Evolutionary conservation across 2,888 invertebrate genomes (phyloP).

Genomic region (Parascotia fuliginaria): DNA sequence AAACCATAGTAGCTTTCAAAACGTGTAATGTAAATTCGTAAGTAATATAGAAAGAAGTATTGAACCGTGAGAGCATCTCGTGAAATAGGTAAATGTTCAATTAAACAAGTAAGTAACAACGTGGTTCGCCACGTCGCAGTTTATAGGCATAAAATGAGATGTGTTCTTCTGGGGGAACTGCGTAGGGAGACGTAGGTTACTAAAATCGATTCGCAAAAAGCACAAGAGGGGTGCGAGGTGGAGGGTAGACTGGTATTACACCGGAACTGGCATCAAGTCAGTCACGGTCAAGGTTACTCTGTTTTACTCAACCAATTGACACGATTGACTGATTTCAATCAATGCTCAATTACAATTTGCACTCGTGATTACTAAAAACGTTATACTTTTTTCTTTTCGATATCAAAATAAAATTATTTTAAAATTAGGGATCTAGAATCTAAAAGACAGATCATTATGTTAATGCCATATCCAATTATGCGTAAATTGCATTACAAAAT

Average conservation of each 20-base stretch:
- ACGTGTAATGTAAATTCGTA: no score
- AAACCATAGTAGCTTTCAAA: background rate
- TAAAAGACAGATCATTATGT: background rate
- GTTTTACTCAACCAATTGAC: constrained; percentile 53
- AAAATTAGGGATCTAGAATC: background rate
- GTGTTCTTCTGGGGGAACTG: constrained; percentile 9
- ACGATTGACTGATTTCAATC: constrained; percentile 59
- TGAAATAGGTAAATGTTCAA: constrained; percentile 9
- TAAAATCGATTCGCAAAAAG: constrained; percentile 64
- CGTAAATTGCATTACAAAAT: no score
- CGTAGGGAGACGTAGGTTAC: constrained; percentile 11
- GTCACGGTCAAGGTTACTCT: constrained; percentile 77
- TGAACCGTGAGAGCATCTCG: constrained; percentile 13
- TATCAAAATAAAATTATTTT: background rate
- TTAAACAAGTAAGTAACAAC: background rate
- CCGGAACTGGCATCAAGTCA: constrained; percentile 53
- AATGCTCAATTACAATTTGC: constrained; percentile 43
- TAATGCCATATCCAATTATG: no score
- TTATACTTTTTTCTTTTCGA: constrained; percentile 1
- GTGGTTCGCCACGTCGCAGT: background rate
- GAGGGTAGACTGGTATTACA: constrained; percentile 52
- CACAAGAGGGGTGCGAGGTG: constrained; percentile 47
- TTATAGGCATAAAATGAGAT: no score
- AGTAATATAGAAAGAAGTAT: constrained; percentile 9
- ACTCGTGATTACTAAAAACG: constrained; percentile 15